Base-by-base conservation (phyloP, 2,797 vertebrate genomes). In the Chelmon rostratus region DNA sequence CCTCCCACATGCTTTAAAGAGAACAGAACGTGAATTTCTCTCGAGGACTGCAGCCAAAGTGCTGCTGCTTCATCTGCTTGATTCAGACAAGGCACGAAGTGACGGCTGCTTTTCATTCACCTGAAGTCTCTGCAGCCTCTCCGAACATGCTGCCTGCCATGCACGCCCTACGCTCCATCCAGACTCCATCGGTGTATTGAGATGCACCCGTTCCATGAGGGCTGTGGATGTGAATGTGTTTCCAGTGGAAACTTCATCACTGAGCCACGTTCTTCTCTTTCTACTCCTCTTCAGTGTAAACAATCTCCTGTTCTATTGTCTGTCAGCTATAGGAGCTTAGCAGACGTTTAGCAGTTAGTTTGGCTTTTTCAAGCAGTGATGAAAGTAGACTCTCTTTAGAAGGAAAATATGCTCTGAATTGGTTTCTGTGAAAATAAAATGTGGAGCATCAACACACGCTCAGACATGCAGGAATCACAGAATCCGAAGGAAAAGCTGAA, bases 21-120 rank as follows among this genome's bases (percentile, higher is more conserved):
- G 23, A 44, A 16, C 37, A 25, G 35, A 13, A 8, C 25, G n/a
- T 61, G 13, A 4, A 15, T 25, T 58, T 37, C 35, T 37, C 33
- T 37, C 0, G 9, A 15, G 2, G 37, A 9, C n/a, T 1, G 9
- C 1, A 11, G 3, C 35, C 5, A 37, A 37, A 13, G 13, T 44
- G 5, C 42, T 16, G 23, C 31, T 61, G 44, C 54, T 52, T 59
- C 13, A 9, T 19, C 23, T 33, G 37, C 56, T 35, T 6, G 0
- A 57, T 40, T 67, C 25, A 59, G 15, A 54, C 9, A 0, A 9
- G 37, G 4, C 28, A 13, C 18, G n/a, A 66, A 8, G 53, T 50
- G 73, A 58, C 52, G 49, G 61, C 38, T 23, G 33, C 73, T 76
- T 76, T n/a, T 49, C 42, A 67, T 50, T 56, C 62, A 49, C 21